These are phyloP conservation scores for Pogona vitticeps DNA, from an alignment of 2,113 vertebrate genomes.

Conservation along the genomic window DNA sequence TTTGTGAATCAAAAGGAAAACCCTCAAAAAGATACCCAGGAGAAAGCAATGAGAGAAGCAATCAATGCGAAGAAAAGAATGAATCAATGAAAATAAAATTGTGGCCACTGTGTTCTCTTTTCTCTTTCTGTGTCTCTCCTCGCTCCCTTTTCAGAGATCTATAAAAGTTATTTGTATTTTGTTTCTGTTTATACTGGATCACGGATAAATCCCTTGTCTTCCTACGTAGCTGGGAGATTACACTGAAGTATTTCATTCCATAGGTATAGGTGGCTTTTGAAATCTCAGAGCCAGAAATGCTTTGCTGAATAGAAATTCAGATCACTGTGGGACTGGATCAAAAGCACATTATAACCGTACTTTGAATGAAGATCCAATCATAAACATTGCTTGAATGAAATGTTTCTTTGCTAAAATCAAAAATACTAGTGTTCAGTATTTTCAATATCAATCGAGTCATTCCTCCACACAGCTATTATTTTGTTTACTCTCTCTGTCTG, in stretches of 20 bases:
- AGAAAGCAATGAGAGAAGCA: neutral
- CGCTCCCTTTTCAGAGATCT: neutral
- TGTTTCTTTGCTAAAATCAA: neutral
- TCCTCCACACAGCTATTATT: too few species aligned
- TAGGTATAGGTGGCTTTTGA: neutral
- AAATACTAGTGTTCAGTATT: neutral
- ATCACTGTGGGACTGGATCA: neutral
- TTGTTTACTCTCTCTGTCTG: too few species aligned
- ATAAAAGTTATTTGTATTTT: constrained; percentile 2
- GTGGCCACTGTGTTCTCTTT: neutral
- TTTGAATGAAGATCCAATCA: neutral
- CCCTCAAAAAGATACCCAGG: neutral
- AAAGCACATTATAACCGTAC: neutral
- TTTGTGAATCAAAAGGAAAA: neutral
- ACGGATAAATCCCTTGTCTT: neutral
- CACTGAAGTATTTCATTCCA: neutral
- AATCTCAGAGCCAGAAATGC: neutral
- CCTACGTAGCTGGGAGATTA: neutral
- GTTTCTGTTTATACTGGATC: neutral
- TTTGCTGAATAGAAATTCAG: neutral
- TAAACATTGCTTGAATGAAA: neutral
- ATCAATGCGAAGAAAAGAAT: neutral
- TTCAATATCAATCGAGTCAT: too few species aligned
- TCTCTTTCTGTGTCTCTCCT: neutral
- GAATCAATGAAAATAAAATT: constrained; percentile 5